These are phyloP conservation scores for Pollenia angustigena DNA, from an alignment of 2,888 invertebrate species.

Conservation along the genomic window DNA sequence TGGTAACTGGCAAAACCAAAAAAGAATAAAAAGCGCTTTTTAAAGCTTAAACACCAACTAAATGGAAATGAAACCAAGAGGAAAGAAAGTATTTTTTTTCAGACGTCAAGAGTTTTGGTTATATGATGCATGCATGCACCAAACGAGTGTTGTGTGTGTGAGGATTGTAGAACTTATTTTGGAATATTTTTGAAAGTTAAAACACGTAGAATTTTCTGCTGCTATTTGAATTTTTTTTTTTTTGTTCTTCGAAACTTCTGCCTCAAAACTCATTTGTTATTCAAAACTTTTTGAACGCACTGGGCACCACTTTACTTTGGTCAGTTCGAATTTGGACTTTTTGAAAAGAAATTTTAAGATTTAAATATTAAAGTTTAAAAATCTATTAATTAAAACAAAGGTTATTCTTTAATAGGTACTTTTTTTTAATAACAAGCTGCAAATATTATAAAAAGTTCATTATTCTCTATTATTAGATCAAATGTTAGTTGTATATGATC, in stretches of 20 bases:
- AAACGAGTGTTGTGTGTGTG: background rate
- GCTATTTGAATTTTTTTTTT: slow-evolving; percentile 2
- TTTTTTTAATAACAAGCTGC: too few relatives aligned
- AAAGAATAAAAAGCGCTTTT: background rate
- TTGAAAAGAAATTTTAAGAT: background rate
- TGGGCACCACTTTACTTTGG: slow-evolving; percentile 34
- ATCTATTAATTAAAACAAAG: too few relatives aligned
- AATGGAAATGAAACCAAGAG: slow-evolving; percentile 36
- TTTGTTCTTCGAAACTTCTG: slow-evolving; percentile 22
- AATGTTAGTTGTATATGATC: too few relatives aligned
- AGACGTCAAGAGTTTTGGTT: background rate
- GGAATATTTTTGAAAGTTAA: slow-evolving; percentile 62
- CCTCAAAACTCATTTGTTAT: slow-evolving; percentile 67
- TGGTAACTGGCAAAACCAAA: slow-evolving; percentile 32
- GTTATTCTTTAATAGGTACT: too few relatives aligned
- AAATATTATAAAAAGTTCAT: too few relatives aligned
- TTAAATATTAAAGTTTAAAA: too few relatives aligned
- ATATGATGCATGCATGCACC: slow-evolving; percentile 32
- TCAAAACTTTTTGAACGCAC: slow-evolving; percentile 62
- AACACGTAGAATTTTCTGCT: slow-evolving; percentile 61
- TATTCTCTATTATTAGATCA: too few relatives aligned
- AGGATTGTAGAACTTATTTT: slow-evolving; percentile 41
- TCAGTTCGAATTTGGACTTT: slow-evolving; percentile 41
- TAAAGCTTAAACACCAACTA: background rate
- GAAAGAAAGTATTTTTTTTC: slow-evolving; percentile 36